phyloP scores from a whole-genome alignment of 2,797 vertebrate species.

The Cichlasoma orientale region DNA sequence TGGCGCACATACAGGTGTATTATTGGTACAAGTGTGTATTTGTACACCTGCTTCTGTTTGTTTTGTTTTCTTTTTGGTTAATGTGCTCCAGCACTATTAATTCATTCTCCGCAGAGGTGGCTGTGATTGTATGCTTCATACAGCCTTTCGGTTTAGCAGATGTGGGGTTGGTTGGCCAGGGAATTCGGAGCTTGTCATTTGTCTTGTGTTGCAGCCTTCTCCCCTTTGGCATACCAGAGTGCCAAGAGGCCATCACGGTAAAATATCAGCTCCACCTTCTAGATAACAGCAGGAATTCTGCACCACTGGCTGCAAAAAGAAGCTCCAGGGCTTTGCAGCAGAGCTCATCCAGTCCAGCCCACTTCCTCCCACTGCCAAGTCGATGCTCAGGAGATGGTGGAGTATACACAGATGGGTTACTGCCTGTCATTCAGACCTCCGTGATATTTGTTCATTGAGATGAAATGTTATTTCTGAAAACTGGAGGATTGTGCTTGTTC shows the following conservation, averaged over 20 bases:
- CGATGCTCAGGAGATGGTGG: slow-evolving; percentile 51
- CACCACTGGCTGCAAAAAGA: slow-evolving; percentile 23
- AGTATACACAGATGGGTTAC: slow-evolving; percentile 26
- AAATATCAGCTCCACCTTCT: slow-evolving; percentile 57
- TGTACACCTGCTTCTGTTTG: background rate
- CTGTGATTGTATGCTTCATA: slow-evolving; percentile 15
- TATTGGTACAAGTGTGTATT: background rate
- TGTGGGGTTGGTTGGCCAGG: slow-evolving; percentile 30
- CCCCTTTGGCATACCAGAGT: slow-evolving; percentile 26
- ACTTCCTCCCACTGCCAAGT: slow-evolving; percentile 44
- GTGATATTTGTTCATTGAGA: slow-evolving; percentile 41
- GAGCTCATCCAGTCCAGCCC: slow-evolving; percentile 21
- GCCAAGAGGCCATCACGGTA: slow-evolving; percentile 50
- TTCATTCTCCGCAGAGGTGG: slow-evolving; percentile 24
- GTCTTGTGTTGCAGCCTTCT: slow-evolving; percentile 29
- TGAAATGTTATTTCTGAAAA: slow-evolving; percentile 24
- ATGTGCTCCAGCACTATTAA: slow-evolving; percentile 12
- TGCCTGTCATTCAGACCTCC: slow-evolving; percentile 43
- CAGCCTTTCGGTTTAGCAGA: slow-evolving; percentile 37
- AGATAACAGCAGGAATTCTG: slow-evolving; percentile 32
- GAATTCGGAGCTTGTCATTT: slow-evolving; percentile 24
- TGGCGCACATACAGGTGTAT: background rate
- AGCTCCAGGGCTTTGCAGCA: slow-evolving; percentile 59
- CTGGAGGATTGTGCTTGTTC: background rate
- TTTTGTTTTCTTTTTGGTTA: slow-evolving; percentile 6